Evolutionary conservation across 2,113 vertebrate species (phyloP), one percentile per base, ranked within the genome.

Genomic region (Peromyscus californicus): DNA sequence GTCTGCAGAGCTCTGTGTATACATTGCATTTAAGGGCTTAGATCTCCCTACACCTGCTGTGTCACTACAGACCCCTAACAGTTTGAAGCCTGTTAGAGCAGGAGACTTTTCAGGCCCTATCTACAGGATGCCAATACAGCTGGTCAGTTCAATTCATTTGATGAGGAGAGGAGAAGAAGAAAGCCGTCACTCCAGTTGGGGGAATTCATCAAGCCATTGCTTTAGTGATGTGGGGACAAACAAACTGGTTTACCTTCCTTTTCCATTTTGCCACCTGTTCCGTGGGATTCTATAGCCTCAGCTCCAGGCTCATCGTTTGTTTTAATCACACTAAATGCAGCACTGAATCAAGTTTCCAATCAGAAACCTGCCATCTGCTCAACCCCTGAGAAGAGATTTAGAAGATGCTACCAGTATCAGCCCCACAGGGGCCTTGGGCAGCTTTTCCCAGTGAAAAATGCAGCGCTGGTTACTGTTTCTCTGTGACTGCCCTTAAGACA

Each of bases 61-160:
- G 33, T 93, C 94, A 74, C 92, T 82, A 96, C 91, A 98, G 91
- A 96, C 74, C 90, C 92, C 94, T 70, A 90, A 94, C 65, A 97
- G 95, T 84, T 54, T 42, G 1, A 95, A 97, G 95, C 95, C 96
- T 97, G 95, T 97, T 75, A 85, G 91, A 97, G 48, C 74, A 96
- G n/a, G 36, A 95, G 82, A 80, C 75, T 87, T 95, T 51, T 31
- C 89, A 96, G 88, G 2, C 94, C 75, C 26, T 94, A 86, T 90
- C 95, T 97, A 94, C 89, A 97, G 94, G 97, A 97, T 0, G 24
- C 97, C 97, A 97, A 76, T 96, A 96, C 83, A 97, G 94, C 91
- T 93, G 97, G 96, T 97, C 97, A 97, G 96, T 91, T 96, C 97
- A 97, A 87, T 97, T 97, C 94, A 96, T 94, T 96, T 97, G 86